These are phyloP conservation scores for Arizona elegans DNA, from an alignment of 2,113 vertebrate species.

Conservation along the genomic window DNA sequence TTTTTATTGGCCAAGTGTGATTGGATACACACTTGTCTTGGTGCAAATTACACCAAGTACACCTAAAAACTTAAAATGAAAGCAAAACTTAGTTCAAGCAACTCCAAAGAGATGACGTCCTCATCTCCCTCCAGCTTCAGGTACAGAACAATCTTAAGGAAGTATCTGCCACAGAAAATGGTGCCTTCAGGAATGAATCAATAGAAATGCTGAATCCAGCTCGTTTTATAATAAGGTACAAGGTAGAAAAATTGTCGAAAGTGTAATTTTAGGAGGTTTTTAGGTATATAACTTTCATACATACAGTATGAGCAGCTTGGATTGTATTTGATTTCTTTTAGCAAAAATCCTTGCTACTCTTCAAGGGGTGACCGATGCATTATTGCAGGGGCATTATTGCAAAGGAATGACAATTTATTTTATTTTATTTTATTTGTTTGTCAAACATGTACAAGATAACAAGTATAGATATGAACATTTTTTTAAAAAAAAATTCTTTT, in stretches of 20 bases:
- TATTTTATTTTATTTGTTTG: no score
- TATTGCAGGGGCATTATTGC: background rate
- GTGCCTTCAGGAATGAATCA: background rate
- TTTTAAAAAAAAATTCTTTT: no score
- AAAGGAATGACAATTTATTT: background rate
- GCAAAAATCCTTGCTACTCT: background rate
- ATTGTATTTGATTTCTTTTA: background rate
- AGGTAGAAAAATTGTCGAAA: background rate
- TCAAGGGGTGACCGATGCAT: background rate
- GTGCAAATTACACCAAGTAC: background rate
- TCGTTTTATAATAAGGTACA: background rate
- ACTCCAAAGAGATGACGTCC: background rate
- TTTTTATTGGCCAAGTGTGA: no score
- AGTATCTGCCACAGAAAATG: background rate
- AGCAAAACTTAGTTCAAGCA: background rate
- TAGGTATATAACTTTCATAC: background rate
- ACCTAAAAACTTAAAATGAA: background rate
- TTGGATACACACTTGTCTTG: no score
- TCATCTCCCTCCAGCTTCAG: background rate
- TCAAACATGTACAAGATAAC: no score
- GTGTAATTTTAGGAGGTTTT: background rate
- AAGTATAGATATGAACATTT: no score
- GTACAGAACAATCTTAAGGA: background rate
- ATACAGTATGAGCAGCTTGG: background rate
- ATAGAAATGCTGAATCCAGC: background rate